These are phyloP conservation scores for Alexandromys oeconomus DNA, from an alignment of 2,797 vertebrate genomes.

Conservation along the genomic window DNA sequence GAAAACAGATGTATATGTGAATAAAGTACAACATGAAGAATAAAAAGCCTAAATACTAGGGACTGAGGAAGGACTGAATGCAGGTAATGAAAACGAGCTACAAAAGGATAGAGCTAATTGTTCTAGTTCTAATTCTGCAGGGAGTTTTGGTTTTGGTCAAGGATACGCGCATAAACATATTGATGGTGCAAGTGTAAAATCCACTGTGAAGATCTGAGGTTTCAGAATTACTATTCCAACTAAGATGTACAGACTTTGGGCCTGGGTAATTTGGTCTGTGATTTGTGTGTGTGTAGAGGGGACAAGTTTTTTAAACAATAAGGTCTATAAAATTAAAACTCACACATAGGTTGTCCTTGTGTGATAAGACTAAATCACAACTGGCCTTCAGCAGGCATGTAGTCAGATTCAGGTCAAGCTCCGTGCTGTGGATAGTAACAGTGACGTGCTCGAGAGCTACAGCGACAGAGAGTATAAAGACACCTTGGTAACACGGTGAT, in stretches of 20 bases:
- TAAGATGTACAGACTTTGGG: background rate
- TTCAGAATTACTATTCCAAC: background rate
- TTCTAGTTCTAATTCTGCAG: background rate
- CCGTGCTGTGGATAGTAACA: background rate
- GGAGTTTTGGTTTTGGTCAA: background rate
- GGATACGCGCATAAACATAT: background rate
- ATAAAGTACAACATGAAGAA: background rate
- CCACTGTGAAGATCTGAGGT: background rate
- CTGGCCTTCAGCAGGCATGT: background rate
- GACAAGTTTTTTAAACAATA: background rate
- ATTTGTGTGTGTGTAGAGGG: no score
- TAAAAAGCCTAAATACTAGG: background rate
- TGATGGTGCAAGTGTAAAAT: background rate
- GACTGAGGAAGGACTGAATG: background rate
- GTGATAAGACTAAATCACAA: background rate
- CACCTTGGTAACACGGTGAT: background rate
- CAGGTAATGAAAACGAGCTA: background rate
- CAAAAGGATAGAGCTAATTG: background rate
- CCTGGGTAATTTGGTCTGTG: background rate
- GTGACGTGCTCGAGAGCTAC: background rate
- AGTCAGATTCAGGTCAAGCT: constrained; percentile 27
- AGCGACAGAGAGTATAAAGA: background rate
- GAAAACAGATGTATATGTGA: background rate
- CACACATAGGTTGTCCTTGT: background rate
- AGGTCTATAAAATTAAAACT: no score